Evolutionary conservation across 2,888 invertebrate genomes (phyloP).

Genomic region (Melanchra persicariae): DNA sequence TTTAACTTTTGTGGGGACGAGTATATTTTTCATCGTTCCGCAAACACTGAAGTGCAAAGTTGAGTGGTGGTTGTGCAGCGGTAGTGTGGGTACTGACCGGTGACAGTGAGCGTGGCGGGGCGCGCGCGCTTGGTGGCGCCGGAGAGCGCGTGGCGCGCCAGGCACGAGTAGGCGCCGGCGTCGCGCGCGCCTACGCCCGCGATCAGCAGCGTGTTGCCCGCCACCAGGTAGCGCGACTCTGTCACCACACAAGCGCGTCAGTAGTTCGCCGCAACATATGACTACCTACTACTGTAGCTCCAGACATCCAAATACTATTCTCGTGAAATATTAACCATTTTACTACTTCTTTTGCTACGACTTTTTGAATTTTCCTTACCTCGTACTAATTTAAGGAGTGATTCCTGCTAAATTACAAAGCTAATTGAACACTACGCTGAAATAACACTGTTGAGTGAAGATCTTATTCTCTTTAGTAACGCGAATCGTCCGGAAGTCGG

Average conservation of each 20-base stretch:
- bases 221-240: slow-evolving; percentile 80
- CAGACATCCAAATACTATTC: not conserved
- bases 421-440: slow-evolving; percentile 12
- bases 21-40: no score
- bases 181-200: slow-evolving; percentile 88
- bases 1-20: no score
- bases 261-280: not conserved
- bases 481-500: slow-evolving; percentile 41
- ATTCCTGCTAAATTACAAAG: slow-evolving; percentile 9
- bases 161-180: slow-evolving; percentile 92
- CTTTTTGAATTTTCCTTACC: not conserved
- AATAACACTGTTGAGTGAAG: slow-evolving; percentile 17
- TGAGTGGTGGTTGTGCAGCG: not conserved
- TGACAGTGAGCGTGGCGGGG: slow-evolving; percentile 90
- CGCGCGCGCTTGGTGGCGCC: slow-evolving; percentile 92
- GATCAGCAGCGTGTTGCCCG: slow-evolving; percentile 80
- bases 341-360: not conserved
- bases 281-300: not conserved
- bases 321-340: not conserved
- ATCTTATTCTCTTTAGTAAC: slow-evolving; percentile 29
- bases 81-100: slow-evolving; percentile 81
- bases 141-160: slow-evolving; percentile 92
- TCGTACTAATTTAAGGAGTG: slow-evolving; percentile 3
- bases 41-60: no score
- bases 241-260: slow-evolving; percentile 9